Evolutionary conservation across 2,888 invertebrate genomes (phyloP).

Genomic region (Amiota mariae): DNA sequence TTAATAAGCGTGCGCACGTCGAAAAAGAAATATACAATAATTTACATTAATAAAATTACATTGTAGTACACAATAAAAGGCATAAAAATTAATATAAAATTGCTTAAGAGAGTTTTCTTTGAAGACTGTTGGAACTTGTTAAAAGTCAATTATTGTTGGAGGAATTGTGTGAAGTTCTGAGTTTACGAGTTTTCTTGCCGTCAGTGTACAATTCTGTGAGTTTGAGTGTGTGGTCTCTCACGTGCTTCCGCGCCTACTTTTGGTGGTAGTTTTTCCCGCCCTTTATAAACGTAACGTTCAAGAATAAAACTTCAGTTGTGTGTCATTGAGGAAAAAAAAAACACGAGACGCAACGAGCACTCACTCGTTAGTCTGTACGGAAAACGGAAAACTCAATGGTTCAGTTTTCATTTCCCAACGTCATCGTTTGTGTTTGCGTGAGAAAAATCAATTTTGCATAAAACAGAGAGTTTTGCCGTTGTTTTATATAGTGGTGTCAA

Average conservation of each 20-base stretch:
- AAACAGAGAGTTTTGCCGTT: conserved; percentile 10
- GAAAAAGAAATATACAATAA: no score
- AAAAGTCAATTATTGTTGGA: not conserved
- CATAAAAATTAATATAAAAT: not conserved
- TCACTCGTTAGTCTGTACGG: conserved; percentile 34
- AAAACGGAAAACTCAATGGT: conserved; percentile 47
- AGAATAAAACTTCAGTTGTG: not conserved
- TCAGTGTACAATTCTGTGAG: not conserved
- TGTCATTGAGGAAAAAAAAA: conserved; percentile 7
- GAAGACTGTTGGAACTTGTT: not conserved
- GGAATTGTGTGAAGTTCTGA: conserved; percentile 14
- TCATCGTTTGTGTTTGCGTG: conserved; percentile 52
- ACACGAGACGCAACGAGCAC: conserved; percentile 36
- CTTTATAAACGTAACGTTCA: not conserved
- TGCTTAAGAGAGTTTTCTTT: not conserved
- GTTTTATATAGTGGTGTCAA: conserved; percentile 31
- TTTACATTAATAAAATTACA: not conserved
- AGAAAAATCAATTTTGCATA: conserved; percentile 69
- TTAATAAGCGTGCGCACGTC: no score
- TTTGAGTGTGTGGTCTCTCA: not conserved
- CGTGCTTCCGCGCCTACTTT: conserved; percentile 1
- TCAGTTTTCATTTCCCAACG: conserved; percentile 30
- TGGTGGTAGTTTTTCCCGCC: conserved; percentile 17
- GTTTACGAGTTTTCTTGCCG: no score
- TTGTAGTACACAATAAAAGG: not conserved